phyloP scores from a whole-genome alignment of 2,888 invertebrate genomes.

The Perithous albicinctus region DNA sequence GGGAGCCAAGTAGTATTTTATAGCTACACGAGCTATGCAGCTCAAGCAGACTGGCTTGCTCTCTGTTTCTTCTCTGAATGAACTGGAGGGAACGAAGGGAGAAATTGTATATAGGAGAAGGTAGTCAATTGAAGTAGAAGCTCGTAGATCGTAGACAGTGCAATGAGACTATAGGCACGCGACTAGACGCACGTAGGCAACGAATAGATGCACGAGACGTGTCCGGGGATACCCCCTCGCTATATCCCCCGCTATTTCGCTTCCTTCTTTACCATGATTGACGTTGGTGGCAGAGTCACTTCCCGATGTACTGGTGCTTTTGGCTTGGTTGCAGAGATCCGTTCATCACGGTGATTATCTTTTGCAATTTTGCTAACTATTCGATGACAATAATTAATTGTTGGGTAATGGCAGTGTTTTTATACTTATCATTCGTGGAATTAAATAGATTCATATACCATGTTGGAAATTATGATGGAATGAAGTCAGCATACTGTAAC shows the following conservation, averaged over 20 bases:
- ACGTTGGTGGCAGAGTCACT: conserved; percentile 6
- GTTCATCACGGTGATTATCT: background rate
- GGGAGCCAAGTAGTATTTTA: conserved; percentile 34
- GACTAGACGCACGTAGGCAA: conserved; percentile 25
- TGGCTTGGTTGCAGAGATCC: background rate
- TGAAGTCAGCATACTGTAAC: too few species aligned
- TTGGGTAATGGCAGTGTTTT: too few species aligned
- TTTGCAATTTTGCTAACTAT: too few species aligned
- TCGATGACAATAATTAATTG: too few species aligned
- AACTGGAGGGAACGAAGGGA: conserved; percentile 8
- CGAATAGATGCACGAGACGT: background rate
- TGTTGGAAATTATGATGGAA: too few species aligned
- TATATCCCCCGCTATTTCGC: background rate
- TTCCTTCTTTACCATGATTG: conserved; percentile 7
- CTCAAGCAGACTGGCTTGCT: conserved; percentile 6
- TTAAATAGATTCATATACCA: too few species aligned
- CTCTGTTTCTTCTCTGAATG: conserved; percentile 31
- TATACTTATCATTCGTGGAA: too few species aligned
- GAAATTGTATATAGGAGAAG: conserved; percentile 10
- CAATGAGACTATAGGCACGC: conserved; percentile 8
- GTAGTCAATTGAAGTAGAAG: conserved; percentile 12
- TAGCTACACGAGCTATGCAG: conserved; percentile 24
- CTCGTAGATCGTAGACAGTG: background rate
- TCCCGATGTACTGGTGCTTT: background rate
- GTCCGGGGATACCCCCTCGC: conserved; percentile 1